These are phyloP conservation scores for Saccopteryx bilineata DNA, from an alignment of 2,113 vertebrate species.

Conservation along the genomic window DNA sequence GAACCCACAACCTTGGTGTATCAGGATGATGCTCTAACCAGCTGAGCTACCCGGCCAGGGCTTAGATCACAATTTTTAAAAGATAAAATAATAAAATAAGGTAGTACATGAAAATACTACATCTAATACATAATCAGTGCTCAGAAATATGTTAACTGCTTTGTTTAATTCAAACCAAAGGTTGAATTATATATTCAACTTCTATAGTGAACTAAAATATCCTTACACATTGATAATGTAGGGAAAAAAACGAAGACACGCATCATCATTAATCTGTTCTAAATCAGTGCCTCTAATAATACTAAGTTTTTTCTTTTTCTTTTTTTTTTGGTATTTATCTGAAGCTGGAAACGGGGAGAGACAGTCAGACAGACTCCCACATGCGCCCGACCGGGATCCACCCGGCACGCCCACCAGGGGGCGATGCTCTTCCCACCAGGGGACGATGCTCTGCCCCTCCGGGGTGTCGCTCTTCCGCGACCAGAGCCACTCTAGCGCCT, in stretches of 20 bases:
- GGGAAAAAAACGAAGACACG: not conserved
- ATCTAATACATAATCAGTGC: not conserved
- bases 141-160: slow-evolving; percentile 6
- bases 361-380: too few relatives aligned
- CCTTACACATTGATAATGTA: not conserved
- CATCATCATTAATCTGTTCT: not conserved
- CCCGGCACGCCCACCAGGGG: too few relatives aligned
- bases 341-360: too few relatives aligned
- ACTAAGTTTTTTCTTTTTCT: not conserved
- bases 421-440: too few relatives aligned
- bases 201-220: slow-evolving; percentile 1
- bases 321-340: too few relatives aligned
- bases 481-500: too few relatives aligned
- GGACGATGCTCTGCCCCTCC: too few relatives aligned
- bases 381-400: too few relatives aligned
- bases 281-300: not conserved
- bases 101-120: not conserved
- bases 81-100: slow-evolving; percentile 9
- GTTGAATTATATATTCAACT: not conserved
- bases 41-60: too few relatives aligned
- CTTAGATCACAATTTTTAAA: not conserved
- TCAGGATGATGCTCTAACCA: too few relatives aligned
- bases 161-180: not conserved
- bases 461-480: too few relatives aligned
- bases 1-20: too few relatives aligned